phyloP scores from a whole-genome alignment of 2,888 invertebrate genomes.

The Rhagium mordax region DNA sequence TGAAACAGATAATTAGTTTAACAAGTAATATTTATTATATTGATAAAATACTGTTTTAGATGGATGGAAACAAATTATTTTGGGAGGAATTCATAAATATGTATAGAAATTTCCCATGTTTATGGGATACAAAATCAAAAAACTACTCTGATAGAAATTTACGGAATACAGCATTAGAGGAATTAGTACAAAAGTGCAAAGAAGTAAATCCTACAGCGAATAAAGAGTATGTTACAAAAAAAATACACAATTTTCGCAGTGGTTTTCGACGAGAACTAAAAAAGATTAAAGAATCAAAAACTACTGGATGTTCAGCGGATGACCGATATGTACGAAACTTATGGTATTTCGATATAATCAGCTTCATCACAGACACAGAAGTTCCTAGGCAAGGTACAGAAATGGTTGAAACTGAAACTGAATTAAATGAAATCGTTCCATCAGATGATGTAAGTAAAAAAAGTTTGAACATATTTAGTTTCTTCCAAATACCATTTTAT shows the following conservation, averaged over 20 bases:
- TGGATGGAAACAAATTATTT: no score
- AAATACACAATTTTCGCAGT: background rate
- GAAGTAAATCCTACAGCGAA: no score
- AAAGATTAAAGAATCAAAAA: background rate
- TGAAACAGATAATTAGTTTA: no score
- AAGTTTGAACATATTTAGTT: background rate
- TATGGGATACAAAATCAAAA: background rate
- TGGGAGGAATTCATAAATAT: background rate
- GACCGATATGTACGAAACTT: background rate
- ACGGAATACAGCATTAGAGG: no score
- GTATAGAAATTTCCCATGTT: background rate
- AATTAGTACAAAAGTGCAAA: no score
- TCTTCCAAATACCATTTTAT: background rate
- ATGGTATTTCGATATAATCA: background rate
- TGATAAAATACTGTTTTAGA: no score
- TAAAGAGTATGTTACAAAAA: background rate
- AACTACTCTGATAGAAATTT: background rate
- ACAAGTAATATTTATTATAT: no score
- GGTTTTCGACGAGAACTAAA: background rate
- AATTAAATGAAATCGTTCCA: background rate
- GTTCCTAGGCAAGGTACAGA: background rate
- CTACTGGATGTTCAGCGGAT: background rate
- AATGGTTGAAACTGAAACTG: background rate
- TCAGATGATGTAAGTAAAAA: no score
- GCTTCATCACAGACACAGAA: background rate